Conservation (phyloP, 2,113 vertebrate species). For the Macaca nemestrina region DNA sequence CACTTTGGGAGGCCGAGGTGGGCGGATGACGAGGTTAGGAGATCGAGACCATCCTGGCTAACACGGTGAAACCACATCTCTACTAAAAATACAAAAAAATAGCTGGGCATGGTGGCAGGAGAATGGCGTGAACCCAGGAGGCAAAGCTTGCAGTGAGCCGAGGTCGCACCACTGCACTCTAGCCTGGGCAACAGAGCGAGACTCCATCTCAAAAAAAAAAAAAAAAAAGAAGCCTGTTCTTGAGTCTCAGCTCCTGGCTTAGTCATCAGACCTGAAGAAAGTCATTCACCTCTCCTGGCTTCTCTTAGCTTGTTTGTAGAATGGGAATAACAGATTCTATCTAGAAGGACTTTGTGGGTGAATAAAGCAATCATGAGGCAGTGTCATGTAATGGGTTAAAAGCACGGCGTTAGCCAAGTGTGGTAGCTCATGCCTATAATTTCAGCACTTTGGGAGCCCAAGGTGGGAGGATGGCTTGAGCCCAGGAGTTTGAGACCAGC, state of each 20-base stretch:
- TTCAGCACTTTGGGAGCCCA: background rate
- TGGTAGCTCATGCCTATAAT: background rate
- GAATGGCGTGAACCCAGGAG: background rate
- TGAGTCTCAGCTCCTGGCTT: background rate
- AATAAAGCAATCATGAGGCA: background rate
- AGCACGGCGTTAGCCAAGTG: background rate
- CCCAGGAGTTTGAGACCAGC: background rate
- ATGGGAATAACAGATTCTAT: background rate
- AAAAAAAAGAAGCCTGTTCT: background rate
- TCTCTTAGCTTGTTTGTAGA: constrained; percentile 13
- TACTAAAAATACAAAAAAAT: background rate
- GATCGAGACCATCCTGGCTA: background rate
- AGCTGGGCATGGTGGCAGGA: background rate
- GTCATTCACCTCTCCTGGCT: background rate
- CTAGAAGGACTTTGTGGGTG: background rate
- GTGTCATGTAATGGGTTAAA: background rate
- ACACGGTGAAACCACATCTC: background rate
- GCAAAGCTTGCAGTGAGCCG: background rate
- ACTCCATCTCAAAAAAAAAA: background rate
- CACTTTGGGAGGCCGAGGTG: background rate
- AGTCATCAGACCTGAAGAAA: background rate
- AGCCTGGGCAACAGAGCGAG: background rate
- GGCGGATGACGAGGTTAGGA: background rate
- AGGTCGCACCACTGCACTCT: background rate
- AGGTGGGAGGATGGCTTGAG: background rate